Percentiles rank a stretch among this genome's conserved stretches.
Conservation (phyloP, 1,140 invertebrate species). For the Aphelenchoides fujianensis region DNA sequence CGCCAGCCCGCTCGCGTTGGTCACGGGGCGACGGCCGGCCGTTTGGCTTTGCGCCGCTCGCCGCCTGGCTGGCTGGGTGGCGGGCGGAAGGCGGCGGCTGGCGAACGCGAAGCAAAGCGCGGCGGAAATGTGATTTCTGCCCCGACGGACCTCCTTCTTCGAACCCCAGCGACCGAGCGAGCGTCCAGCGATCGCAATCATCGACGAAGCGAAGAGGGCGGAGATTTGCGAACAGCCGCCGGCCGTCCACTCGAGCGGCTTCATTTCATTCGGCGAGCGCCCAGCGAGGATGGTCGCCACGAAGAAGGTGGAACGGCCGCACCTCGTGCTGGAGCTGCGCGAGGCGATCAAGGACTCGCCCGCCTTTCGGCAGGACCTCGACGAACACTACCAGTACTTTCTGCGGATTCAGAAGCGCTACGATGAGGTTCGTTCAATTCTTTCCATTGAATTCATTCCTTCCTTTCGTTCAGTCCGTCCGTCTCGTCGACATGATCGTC, state of each 20-base stretch:
- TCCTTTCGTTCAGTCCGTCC: constrained; percentile 36
- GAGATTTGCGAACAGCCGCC: not conserved
- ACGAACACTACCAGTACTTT: constrained; percentile 40
- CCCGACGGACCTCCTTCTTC: too few relatives aligned
- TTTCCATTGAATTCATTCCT: not conserved
- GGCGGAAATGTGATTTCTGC: too few relatives aligned
- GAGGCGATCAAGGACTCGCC: constrained; percentile 45
- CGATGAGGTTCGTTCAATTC: constrained; percentile 37
- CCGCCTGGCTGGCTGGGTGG: too few relatives aligned
- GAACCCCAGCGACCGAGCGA: too few relatives aligned
- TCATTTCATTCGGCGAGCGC: too few relatives aligned
- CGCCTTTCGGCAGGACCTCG: constrained; percentile 33
- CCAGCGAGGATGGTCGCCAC: not conserved
- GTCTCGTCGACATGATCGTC: constrained; percentile 33
- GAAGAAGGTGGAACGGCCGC: constrained; percentile 12
- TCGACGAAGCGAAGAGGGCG: not conserved
- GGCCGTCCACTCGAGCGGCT: not conserved
- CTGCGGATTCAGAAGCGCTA: constrained; percentile 39
- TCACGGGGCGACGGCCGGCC: too few relatives aligned
- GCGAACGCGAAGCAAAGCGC: too few relatives aligned
- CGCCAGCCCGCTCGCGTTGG: too few relatives aligned
- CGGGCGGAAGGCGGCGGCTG: too few relatives aligned
- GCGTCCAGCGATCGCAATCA: too few relatives aligned
- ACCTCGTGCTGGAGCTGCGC: constrained; percentile 27
- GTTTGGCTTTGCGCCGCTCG: too few relatives aligned